These are phyloP conservation scores for Pinctada fucata DNA, from an alignment of 2,888 invertebrate genomes.

Conservation along the genomic window DNA sequence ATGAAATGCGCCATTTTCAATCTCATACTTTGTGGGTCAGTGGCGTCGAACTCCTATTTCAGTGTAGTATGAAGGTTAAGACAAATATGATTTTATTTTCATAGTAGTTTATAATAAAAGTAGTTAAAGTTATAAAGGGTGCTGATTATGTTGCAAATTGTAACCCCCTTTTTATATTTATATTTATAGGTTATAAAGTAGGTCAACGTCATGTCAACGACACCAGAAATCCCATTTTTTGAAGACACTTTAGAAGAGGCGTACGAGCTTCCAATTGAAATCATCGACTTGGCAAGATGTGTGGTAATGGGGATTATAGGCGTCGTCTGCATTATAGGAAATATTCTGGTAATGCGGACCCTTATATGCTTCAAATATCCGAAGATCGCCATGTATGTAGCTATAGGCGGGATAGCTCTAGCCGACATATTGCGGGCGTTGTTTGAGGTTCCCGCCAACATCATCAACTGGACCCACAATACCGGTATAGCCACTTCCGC, in stretches of 20 bases:
- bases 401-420: conserved; percentile 62
- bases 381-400: conserved; percentile 61
- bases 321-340: conserved; percentile 64
- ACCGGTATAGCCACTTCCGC: conserved; percentile 45
- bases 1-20: no score
- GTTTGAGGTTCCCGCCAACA: conserved; percentile 60
- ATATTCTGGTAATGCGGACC: conserved; percentile 62
- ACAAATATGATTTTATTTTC: no score
- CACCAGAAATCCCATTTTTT: no score
- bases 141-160: no score
- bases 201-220: no score
- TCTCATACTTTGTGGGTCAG: no score
- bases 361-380: conserved; percentile 56
- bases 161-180: no score
- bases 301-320: conserved; percentile 63
- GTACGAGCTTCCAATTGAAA: conserved; percentile 41
- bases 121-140: no score
- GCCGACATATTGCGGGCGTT: conserved; percentile 60
- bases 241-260: conserved; percentile 34
- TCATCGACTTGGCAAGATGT: conserved; percentile 55
- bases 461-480: conserved; percentile 54
- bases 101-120: no score
- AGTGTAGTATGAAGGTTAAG: no score
- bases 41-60: no score
- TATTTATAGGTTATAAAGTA: no score